Conservation (phyloP, 2,797 vertebrate genomes). For the Gallirallus australis region DNA sequence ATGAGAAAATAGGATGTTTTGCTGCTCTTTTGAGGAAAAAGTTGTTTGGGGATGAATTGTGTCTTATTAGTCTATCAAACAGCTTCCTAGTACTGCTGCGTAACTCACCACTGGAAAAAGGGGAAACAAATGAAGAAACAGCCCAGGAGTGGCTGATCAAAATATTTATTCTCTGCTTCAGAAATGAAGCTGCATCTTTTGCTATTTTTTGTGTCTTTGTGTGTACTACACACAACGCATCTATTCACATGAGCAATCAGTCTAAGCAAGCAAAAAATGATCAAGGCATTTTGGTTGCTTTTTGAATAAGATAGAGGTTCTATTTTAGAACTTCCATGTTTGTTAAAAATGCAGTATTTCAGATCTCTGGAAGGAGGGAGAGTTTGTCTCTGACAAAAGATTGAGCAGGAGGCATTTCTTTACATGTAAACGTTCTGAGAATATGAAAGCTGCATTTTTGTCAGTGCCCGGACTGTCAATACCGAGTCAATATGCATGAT, state of each 20-base stretch:
- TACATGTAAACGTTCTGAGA: background rate
- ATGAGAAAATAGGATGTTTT: background rate
- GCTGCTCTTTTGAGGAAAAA: background rate
- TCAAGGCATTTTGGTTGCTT: background rate
- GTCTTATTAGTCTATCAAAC: background rate
- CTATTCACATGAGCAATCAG: background rate
- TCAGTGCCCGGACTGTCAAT: background rate
- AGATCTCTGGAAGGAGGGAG: background rate
- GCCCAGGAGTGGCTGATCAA: background rate
- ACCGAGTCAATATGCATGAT: background rate
- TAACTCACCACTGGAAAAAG: background rate
- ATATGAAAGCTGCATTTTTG: background rate
- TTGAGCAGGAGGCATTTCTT: background rate
- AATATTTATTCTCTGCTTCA: background rate
- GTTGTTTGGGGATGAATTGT: background rate
- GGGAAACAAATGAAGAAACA: background rate
- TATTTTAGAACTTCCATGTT: background rate
- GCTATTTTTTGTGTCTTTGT: background rate
- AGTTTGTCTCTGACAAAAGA: background rate
- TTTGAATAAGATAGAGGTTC: background rate
- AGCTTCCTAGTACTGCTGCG: background rate
- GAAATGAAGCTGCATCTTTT: background rate
- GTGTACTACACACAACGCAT: accelerated
- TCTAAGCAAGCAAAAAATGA: background rate
- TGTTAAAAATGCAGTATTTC: background rate